Base-by-base conservation (phyloP, 2,888 invertebrate species). In the Sminthurides aquaticus region DNA sequence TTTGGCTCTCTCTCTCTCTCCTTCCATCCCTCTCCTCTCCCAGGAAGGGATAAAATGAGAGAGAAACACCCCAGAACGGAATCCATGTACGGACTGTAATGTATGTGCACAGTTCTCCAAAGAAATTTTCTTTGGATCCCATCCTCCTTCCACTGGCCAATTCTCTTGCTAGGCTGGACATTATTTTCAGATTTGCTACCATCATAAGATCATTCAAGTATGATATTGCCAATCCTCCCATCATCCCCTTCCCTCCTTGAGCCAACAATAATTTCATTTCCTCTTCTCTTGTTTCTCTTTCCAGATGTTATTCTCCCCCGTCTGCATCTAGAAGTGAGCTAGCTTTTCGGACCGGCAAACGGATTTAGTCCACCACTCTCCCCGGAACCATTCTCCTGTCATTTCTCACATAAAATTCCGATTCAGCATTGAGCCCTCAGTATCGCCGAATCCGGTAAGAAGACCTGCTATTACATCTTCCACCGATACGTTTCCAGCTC, bases 131-230 rank as follows among this genome's bases (percentile, higher is more conserved):
- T 18, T 52, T 22, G 52, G 18, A 52, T 5, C 52, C 18, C 5
- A 20, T 60, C 55, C 58, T 60, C 59, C 55, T 64, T 59, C 56
- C 28, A 28, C n/a, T n/a, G n/a, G 20, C 52, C 18, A 52, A 20
- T 60, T 60, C 58, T 60, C 59, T 60, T 64, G 64, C 56, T 34
- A 28, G 52, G 55, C 29, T 60, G 64, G 49, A 58, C 60, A 64
- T 64, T 64, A 60, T 60, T 64, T 60, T 56, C 54, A 64, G 64
- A 64, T 64, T 64, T 60, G 24, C 49, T 60, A n/a, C 64, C 60
- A 64, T 60, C 64, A 64, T 64, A 60, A 60, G 64, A 60, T 60
- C 64, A 27, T 60, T 64, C 64, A 49, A 60, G 60, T 64, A 60
- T 60, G 64, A 64, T 64, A 64, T 64, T 64, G 64, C 64, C 58